Base-by-base conservation (phyloP, 2,888 invertebrate species). In the Heliconius cydno region DNA sequence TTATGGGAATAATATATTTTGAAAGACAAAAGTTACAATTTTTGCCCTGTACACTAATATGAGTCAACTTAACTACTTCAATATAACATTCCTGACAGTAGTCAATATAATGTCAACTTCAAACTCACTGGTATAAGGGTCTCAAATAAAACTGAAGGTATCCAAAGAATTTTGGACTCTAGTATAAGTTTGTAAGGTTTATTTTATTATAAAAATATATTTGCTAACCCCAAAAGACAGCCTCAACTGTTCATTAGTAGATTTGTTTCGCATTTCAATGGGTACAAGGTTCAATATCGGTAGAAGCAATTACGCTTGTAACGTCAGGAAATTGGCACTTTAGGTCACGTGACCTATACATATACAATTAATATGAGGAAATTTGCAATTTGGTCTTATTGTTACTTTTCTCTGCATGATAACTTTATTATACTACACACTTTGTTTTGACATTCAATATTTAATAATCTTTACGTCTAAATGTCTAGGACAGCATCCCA, bases 251-350 rank as follows among this genome's bases (percentile, higher is more conserved):
- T 63, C 72, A 76, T 66, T 57, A 73, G n/a, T 73, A 30, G 72
- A 25, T 65, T 60, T 74, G 57, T 67, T 63, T 67, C 71, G 65
- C 77, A 76, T 80, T 79, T 22, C 38, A 25, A 57, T 13, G 19
- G 4, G 0, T 12, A 65, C 79, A 78, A 75, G 67, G 67, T 78
- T 57, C 71, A 79, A 57, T 52, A 70, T 83, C 25, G 60, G 34
- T 63, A 15, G 25, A 34, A 41, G 66, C 72, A 68, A 78, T 83
- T 34, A n/a, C 80, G 67, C 46, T 80, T 85, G 83, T 83, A 70
- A 38, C 41, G 10, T 38, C 41, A 85, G 88, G 87, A 85, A 85
- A 86, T 86, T 86, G 84, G 85, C 85, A 86, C 86, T 88, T 87
- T 85, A 83, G 75, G 87, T 82, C 88, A 88, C 87, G 88, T 85